Conservation (phyloP, 1,140 invertebrate species). For the Aporrectodea caliginosa region DNA sequence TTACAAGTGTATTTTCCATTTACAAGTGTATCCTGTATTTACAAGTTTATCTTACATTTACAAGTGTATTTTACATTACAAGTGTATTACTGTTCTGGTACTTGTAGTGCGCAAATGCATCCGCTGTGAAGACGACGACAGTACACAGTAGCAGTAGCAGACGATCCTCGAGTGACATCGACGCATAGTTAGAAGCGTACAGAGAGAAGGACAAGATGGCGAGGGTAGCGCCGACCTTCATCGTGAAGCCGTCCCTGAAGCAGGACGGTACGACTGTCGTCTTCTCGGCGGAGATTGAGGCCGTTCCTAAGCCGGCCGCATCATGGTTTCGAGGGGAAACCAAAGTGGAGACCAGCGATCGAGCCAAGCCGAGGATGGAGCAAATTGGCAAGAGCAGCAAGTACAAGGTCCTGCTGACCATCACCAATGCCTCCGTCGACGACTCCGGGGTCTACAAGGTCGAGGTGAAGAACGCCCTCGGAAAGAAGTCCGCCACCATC, state of each 20-base stretch:
- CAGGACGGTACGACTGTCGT: conserved; percentile 67
- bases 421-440: conserved; percentile 90
- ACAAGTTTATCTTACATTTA: no score
- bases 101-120: no score
- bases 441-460: conserved; percentile 97
- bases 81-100: no score
- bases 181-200: no score
- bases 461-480: conserved; percentile 94
- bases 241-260: conserved; percentile 87
- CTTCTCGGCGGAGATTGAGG: conserved; percentile 51
- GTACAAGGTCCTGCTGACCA: conserved; percentile 41
- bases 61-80: no score
- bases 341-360: conserved; percentile 32
- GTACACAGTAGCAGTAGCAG: no score
- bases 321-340: conserved; percentile 51
- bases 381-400: background rate
- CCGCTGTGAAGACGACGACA: no score
- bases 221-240: conserved; percentile 73
- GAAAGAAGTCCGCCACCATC: conserved; percentile 95
- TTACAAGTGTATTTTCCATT: no score
- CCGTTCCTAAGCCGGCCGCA: conserved; percentile 50
- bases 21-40: no score
- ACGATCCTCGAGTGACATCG: no score
- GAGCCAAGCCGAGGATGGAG: background rate
- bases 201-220: no score